These are phyloP conservation scores for Periplaneta americana DNA, from an alignment of 1,140 invertebrate genomes.

Conservation along the genomic window DNA sequence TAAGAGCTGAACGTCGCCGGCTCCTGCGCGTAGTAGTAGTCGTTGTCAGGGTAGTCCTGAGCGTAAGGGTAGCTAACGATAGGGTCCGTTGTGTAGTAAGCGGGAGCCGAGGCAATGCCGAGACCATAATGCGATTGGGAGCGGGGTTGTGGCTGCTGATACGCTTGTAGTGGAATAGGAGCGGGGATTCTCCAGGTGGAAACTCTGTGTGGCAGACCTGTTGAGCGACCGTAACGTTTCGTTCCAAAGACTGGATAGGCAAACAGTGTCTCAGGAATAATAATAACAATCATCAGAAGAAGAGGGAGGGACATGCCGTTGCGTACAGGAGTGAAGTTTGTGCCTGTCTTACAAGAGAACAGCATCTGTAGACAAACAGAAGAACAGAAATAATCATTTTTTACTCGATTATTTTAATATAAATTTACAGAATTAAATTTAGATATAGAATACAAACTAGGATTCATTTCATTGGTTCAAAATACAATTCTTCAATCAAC, in stretches of 20 bases:
- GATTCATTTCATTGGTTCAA: no score
- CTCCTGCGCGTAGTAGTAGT: constrained; percentile 36
- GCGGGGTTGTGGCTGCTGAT: constrained; percentile 24
- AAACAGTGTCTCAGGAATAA: background rate
- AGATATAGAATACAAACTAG: no score
- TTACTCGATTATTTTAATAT: no score
- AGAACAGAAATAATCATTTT: background rate
- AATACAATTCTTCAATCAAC: no score
- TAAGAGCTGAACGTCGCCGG: constrained; percentile 21
- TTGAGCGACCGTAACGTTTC: constrained; percentile 33
- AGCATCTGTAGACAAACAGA: background rate
- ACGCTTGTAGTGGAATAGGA: constrained; percentile 5
- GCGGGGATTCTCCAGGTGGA: constrained; percentile 2
- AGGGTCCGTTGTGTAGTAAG: constrained; percentile 18
- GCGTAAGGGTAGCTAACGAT: constrained; percentile 41
- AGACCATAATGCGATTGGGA: constrained; percentile 35
- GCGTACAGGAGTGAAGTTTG: background rate
- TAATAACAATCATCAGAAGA: background rate
- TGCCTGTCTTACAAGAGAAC: background rate
- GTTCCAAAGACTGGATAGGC: constrained; percentile 41
- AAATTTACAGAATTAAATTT: no score
- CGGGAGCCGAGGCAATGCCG: constrained; percentile 28
- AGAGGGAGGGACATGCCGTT: background rate
- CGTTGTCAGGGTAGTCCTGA: constrained; percentile 43
- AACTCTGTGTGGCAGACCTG: background rate